Evolutionary conservation across 1,140 invertebrate species (phyloP), one percentile per base, ranked within the genome.

Genomic region (Colletes gigas): DNA sequence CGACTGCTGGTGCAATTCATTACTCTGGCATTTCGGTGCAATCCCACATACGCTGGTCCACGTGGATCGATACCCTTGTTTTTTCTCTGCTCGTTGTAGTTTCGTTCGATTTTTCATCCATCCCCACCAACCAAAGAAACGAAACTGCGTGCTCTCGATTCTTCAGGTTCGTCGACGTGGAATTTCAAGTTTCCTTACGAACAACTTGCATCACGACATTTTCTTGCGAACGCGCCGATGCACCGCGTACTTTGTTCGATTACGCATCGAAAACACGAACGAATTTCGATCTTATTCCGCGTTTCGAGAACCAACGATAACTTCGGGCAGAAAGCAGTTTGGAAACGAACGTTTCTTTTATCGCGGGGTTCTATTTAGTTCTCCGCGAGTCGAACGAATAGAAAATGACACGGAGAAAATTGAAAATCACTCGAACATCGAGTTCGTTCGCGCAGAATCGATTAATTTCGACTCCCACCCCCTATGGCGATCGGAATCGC

Each of bases 21-120:
- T 73, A 73, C 60, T 57, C 19, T n/a, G 14, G 19, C 17, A 59
- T 71, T 70, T 52, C 8, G 54, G 68, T 55, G 14, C 68, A n/a
- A 54, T 8, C 9, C 15, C 52, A 21, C 30, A 3, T n/a, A 57
- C 30, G 5, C 39, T 30, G 10, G 2, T 9, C 41, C n/a, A 0
- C 10, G 10, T 1, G 12, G 54, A 59, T 62, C 19, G 41, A 62
- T 62, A 50, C 6, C 1, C 19, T 5, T 50, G 21, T 30, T 50
- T 17, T 10, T 4, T 9, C 44, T 47, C 52, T 8, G 39, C 55
- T 69, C 55, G 17, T 55, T 19, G 55, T 7, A 17, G 6, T 7
- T 39, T 10, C 60, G 39, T 39, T 39, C 21, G 19, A 30, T 9
- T 9, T 7, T 44, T 44, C 44, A 9, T 44, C 44, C 44, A 3